These are phyloP conservation scores for Carassius gibelio DNA, from an alignment of 2,113 vertebrate species.

Conservation along the genomic window DNA sequence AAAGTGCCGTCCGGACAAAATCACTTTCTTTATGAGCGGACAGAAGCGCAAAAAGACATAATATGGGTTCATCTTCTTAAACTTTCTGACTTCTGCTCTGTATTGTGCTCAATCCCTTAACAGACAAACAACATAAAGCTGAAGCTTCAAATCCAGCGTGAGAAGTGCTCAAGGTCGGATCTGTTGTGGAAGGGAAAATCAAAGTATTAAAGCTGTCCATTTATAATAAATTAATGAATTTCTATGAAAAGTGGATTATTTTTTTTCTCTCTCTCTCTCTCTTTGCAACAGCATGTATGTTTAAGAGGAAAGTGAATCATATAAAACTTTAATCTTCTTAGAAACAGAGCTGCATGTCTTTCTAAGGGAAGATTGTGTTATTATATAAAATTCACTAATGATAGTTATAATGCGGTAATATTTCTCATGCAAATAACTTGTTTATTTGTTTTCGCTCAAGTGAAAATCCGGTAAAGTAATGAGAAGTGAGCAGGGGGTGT, in stretches of 20 bases:
- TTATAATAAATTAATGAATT: constrained; percentile 13
- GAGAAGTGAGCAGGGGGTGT: constrained; percentile 27
- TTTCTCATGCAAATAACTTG: constrained; percentile 46
- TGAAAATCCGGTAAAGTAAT: constrained; percentile 33
- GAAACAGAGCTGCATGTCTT: constrained; percentile 31
- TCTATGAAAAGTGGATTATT: background rate
- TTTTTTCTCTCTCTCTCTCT: no score
- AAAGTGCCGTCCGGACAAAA: background rate
- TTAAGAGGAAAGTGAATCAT: constrained; percentile 48
- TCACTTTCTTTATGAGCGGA: background rate
- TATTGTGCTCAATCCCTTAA: background rate
- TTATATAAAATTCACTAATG: constrained; percentile 42
- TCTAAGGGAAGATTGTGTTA: constrained; percentile 15
- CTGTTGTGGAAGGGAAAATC: background rate
- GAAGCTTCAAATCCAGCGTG: constrained; percentile 22
- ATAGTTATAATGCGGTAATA: constrained; percentile 42
- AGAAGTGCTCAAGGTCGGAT: constrained; percentile 35
- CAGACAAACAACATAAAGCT: constrained; percentile 1
- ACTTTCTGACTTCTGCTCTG: constrained; percentile 8
- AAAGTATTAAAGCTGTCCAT: background rate
- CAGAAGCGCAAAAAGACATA: constrained; percentile 4
- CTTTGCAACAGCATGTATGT: constrained; percentile 9
- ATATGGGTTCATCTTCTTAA: constrained; percentile 46
- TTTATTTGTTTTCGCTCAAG: constrained; percentile 49
- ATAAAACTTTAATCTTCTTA: constrained; percentile 57